Conservation (phyloP, 2,888 invertebrate genomes). For the Dicranocentrus wangi region DNA sequence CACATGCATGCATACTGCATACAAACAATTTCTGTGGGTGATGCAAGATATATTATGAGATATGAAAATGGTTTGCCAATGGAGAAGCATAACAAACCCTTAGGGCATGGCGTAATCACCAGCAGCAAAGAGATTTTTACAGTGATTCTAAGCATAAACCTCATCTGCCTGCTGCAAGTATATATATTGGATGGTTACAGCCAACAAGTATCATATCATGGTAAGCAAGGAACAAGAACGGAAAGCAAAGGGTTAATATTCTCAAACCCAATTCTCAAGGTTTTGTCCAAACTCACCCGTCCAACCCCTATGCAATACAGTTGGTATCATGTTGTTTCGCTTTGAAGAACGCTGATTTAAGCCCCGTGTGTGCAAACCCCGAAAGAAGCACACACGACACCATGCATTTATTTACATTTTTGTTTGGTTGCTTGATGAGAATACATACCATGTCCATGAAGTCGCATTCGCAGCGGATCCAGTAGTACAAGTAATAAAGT, state of each 20-base stretch:
- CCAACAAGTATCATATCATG: too few relatives aligned
- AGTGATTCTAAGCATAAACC: neutral
- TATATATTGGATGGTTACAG: too few relatives aligned
- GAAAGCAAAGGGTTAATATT: slow-evolving; percentile 47
- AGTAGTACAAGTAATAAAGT: neutral
- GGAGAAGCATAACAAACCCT: too few relatives aligned
- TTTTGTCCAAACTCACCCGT: slow-evolving; percentile 38
- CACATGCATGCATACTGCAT: too few relatives aligned
- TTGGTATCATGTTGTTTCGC: neutral
- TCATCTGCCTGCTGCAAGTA: too few relatives aligned
- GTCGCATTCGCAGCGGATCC: neutral
- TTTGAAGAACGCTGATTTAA: neutral
- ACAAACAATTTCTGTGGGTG: too few relatives aligned
- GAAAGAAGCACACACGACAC: slow-evolving; percentile 11
- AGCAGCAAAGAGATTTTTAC: neutral
- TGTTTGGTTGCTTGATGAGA: neutral
- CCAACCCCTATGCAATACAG: slow-evolving; percentile 29
- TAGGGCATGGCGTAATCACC: slow-evolving; percentile 22
- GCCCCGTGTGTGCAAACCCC: slow-evolving; percentile 18
- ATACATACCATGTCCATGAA: neutral
- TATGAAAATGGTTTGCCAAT: too few relatives aligned
- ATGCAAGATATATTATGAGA: too few relatives aligned
- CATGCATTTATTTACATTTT: slow-evolving; percentile 14
- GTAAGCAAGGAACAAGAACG: slow-evolving; percentile 20
- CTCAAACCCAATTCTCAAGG: too few relatives aligned